These are phyloP conservation scores for Thalassophryne amazonica DNA, from an alignment of 2,797 vertebrate species.

Conservation along the genomic window DNA sequence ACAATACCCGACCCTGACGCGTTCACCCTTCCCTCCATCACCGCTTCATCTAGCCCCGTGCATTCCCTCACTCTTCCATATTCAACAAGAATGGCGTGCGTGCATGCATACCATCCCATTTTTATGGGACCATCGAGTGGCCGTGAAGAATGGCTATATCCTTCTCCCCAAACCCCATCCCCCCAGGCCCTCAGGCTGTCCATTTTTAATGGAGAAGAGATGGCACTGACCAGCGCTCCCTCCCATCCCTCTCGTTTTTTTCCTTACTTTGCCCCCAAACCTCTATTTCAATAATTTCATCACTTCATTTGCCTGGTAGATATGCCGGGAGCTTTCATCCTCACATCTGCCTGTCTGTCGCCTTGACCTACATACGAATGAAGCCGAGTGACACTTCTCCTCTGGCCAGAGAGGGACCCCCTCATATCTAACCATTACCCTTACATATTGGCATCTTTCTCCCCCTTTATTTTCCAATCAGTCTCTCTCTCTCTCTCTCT, in stretches of 20 bases:
- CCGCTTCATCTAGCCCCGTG: constrained; percentile 31
- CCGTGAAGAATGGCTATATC: constrained; percentile 54
- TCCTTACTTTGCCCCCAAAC: constrained; percentile 36
- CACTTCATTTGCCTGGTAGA: constrained; percentile 73
- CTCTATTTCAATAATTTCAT: constrained; percentile 71
- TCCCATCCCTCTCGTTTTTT: constrained; percentile 25
- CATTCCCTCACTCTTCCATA: constrained; percentile 64
- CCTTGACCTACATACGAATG: constrained; percentile 84
- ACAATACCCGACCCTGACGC: constrained; percentile 63
- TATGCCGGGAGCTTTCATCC: constrained; percentile 57
- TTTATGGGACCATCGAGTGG: constrained; percentile 52
- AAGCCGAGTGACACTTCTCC: constrained; percentile 78
- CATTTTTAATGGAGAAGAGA: constrained; percentile 59
- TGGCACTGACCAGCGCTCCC: constrained; percentile 62
- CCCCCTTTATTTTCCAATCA: constrained; percentile 67
- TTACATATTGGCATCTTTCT: constrained; percentile 55
- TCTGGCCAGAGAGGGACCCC: constrained; percentile 77
- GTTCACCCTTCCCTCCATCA: constrained; percentile 51
- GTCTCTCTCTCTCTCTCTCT: constrained; percentile 19
- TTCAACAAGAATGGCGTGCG: constrained; percentile 54
- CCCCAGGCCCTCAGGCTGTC: constrained; percentile 51
- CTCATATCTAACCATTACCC: constrained; percentile 37
- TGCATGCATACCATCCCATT: constrained; percentile 55
- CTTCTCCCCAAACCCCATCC: not conserved
- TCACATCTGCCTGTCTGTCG: constrained; percentile 32